phyloP scores from a whole-genome alignment of 2,113 vertebrate genomes.

The Grammomys dolichurus region DNA sequence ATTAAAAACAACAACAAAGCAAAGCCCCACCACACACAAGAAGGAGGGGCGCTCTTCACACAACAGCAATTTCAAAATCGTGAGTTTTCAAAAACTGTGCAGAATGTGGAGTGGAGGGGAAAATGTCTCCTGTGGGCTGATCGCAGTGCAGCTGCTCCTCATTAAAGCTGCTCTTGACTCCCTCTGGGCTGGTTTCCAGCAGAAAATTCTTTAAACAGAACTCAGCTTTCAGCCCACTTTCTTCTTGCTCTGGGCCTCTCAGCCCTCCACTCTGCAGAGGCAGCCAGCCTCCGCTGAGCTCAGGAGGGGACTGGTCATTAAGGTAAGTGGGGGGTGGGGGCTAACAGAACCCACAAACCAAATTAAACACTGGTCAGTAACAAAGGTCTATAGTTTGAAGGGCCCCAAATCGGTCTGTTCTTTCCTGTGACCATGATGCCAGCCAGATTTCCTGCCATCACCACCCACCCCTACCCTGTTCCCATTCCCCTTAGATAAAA shows the following conservation, averaged over 20 bases:
- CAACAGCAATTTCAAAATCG: slow-evolving; percentile 81
- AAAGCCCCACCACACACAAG: slow-evolving; percentile 42
- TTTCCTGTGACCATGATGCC: slow-evolving; percentile 72
- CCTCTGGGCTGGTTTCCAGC: slow-evolving; percentile 89
- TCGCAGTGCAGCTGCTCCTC: slow-evolving; percentile 89
- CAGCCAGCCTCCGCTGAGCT: slow-evolving; percentile 79
- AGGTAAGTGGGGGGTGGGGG: slow-evolving; percentile 79
- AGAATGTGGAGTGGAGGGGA: slow-evolving; percentile 84
- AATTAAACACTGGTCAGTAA: slow-evolving; percentile 73
- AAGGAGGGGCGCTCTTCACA: slow-evolving; percentile 59
- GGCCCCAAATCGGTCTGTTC: slow-evolving; percentile 70
- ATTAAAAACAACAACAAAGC: slow-evolving; percentile 78
- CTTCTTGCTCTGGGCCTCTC: slow-evolving; percentile 81
- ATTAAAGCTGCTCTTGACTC: slow-evolving; percentile 91
- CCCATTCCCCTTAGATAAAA: slow-evolving; percentile 70
- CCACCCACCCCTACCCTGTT: not conserved
- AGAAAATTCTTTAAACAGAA: slow-evolving; percentile 89
- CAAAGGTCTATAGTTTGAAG: slow-evolving; percentile 72
- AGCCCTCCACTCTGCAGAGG: slow-evolving; percentile 77
- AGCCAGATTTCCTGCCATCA: slow-evolving; percentile 76
- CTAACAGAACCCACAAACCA: slow-evolving; percentile 78
- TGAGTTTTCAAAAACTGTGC: slow-evolving; percentile 82
- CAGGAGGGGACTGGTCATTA: slow-evolving; percentile 53
- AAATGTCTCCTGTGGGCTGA: slow-evolving; percentile 88
- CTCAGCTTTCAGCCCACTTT: slow-evolving; percentile 85